Base-by-base conservation (phyloP, 2,113 vertebrate genomes). In the Cisticola juncidis region DNA sequence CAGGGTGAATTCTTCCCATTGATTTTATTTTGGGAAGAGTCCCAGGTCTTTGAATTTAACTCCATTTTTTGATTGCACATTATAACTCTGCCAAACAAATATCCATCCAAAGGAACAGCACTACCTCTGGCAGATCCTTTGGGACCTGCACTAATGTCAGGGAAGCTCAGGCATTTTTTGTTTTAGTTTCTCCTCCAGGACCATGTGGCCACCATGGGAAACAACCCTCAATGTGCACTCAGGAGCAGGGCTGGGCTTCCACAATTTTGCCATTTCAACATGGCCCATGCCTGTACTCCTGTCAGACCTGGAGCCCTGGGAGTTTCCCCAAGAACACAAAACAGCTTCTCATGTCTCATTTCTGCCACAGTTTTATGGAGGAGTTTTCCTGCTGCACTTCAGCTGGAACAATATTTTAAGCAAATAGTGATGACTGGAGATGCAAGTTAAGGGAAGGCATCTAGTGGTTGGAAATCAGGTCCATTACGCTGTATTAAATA, bases 401-500 rank as follows among this genome's bases (percentile, higher is more conserved):
- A 78, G 38, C 44, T 78, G 80, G 64, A 95, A 64, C 60, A 95
- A 12, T 54, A 77, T 90, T 95, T 93, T 68, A 92, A 68, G 72
- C n/a, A 88, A 90, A 94, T 50, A 47, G 38, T 78, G 90, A 81
- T 83, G 79, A 47, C 64, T 77, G 56, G 79, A 93, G 56, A 91
- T 47, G 82, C 72, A 88, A 66, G 65, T 77, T 54, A 86, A 94
- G 64, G 82, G 88, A 92, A 86, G 76, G 72, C 72, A 86, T 74
- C 23, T 81, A 93, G 95, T 88, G 95, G 86, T 88, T 95, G 80
- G 58, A 93, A 93, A 88, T 81, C 72, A 81, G 84, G 56, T 90
- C 88, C 83, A 90, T 88, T 83, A 86, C 2, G 8, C 45, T 64
- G 53, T 76, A 94, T 91, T 93, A 94, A 95, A 90, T 78, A 95